Evolutionary conservation across 2,888 invertebrate species (phyloP).

Genomic region (Agrochola lota): DNA sequence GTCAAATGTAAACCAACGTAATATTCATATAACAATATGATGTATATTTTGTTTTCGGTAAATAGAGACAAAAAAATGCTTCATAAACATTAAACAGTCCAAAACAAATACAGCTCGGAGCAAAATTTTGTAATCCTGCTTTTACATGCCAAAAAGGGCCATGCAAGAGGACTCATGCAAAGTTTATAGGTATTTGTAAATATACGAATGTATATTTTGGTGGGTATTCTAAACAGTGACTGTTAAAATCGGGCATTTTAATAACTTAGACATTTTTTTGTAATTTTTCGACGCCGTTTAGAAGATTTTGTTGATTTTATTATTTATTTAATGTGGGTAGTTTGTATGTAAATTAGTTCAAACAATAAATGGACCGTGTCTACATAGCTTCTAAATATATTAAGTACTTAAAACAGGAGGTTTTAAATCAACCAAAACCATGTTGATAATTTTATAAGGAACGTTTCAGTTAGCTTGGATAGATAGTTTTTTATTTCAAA

Average conservation of each 20-base stretch:
- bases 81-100: slow-evolving; percentile 49
- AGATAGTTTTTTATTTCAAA: neutral
- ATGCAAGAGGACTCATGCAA: neutral
- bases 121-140: slow-evolving; percentile 48
- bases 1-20: slow-evolving; percentile 5
- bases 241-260: neutral
- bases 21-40: slow-evolving; percentile 27
- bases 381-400: too few relatives aligned
- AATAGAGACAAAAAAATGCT: slow-evolving; percentile 46
- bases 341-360: too few relatives aligned
- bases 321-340: neutral
- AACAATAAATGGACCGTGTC: too few relatives aligned
- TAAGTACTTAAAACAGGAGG: too few relatives aligned
- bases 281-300: too few relatives aligned
- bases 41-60: slow-evolving; percentile 43
- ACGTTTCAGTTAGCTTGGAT: neutral
- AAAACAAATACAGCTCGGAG: slow-evolving; percentile 53
- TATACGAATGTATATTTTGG: neutral
- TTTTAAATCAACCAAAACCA: neutral
- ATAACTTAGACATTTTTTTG: too few relatives aligned
- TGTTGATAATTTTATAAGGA: neutral
- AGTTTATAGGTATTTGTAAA: slow-evolving; percentile 19
- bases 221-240: neutral
- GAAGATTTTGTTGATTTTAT: too few relatives aligned
- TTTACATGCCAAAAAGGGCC: slow-evolving; percentile 44